Conservation (phyloP, 1,140 invertebrate species). For the Pinna nobilis region DNA sequence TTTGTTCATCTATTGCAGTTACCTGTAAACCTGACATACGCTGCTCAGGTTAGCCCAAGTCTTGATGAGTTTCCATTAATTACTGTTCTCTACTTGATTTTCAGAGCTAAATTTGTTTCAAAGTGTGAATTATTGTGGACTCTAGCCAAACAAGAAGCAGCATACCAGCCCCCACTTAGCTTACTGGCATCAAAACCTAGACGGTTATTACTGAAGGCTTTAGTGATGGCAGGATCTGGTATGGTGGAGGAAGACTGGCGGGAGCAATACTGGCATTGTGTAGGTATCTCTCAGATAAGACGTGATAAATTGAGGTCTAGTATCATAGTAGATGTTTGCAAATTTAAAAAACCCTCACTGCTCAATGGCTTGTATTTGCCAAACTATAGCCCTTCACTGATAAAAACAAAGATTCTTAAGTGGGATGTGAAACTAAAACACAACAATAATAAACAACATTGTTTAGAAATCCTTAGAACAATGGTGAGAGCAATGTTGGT, state of each 20-base stretch:
- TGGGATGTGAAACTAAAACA: not conserved
- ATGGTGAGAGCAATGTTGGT: too few relatives aligned
- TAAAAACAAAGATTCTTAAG: not conserved
- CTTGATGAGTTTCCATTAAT: too few relatives aligned
- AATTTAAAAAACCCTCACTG: too few relatives aligned
- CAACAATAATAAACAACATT: not conserved
- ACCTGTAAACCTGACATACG: too few relatives aligned
- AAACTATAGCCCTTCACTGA: too few relatives aligned
- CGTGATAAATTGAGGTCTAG: not conserved
- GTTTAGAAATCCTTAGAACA: not conserved
- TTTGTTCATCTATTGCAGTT: too few relatives aligned
- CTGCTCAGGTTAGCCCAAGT: too few relatives aligned
- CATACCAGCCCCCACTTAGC: constrained; percentile 62
- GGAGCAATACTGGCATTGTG: constrained; percentile 72
- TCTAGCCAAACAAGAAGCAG: constrained; percentile 70
- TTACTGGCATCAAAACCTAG: constrained; percentile 70
- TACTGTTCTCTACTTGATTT: constrained; percentile 35
- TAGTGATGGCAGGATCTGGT: constrained; percentile 73
- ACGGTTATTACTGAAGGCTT: constrained; percentile 72
- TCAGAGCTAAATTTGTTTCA: constrained; percentile 65
- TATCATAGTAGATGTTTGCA: not conserved
- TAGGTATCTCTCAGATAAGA: too few relatives aligned
- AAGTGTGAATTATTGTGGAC: constrained; percentile 72
- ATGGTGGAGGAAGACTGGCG: constrained; percentile 54
- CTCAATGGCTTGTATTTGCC: too few relatives aligned